phyloP scores from a whole-genome alignment of 2,888 invertebrate species.

The Eristalinus sepulchralis region DNA sequence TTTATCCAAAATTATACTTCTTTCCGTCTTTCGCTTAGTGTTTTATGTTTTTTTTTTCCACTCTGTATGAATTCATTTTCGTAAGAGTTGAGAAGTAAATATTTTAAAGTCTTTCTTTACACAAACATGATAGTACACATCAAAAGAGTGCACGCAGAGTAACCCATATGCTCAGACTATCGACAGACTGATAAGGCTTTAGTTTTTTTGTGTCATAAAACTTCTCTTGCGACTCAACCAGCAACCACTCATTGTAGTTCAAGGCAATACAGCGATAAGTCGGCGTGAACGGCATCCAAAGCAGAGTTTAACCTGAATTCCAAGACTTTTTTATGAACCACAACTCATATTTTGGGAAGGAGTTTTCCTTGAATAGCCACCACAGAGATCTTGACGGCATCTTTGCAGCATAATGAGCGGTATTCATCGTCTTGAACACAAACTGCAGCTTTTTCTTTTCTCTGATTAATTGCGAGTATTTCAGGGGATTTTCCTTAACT shows the following conservation, averaged over 20 bases:
- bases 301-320: not conserved
- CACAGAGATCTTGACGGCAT: too few relatives aligned
- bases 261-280: slow-evolving; percentile 9
- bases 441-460: not conserved
- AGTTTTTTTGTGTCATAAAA: not conserved
- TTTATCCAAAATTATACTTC: too few relatives aligned
- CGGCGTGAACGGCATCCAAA: not conserved
- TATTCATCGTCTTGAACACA: not conserved
- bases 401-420: not conserved
- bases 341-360: too few relatives aligned
- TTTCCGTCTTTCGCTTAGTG: too few relatives aligned
- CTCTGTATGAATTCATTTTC: too few relatives aligned
- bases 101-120: not conserved
- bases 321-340: not conserved
- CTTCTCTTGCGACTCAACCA: not conserved
- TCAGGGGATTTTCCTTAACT: not conserved
- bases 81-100: slow-evolving; percentile 1
- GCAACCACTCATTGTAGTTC: slow-evolving; percentile 42
- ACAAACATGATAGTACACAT: not conserved
- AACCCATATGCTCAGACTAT: slow-evolving; percentile 57
- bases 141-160: slow-evolving; percentile 1
- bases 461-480: not conserved
- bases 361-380: too few relatives aligned
- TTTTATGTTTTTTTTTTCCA: too few relatives aligned
- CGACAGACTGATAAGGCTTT: slow-evolving; percentile 24